Evolutionary conservation across 2,888 invertebrate genomes (phyloP).

Genomic region (Troides oblongomaculatus): DNA sequence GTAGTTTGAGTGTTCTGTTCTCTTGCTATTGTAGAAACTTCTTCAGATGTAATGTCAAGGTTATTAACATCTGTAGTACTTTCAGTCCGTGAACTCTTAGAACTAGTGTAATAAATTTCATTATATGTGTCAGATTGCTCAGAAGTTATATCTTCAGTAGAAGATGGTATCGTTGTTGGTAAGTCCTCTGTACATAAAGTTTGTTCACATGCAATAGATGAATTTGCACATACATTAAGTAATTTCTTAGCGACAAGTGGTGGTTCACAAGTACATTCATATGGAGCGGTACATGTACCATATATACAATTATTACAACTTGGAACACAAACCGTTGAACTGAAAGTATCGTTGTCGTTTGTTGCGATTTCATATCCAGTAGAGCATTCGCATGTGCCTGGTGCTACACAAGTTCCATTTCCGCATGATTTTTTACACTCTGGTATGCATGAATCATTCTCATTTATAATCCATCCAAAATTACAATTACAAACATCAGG

Average conservation of each 20-base stretch:
- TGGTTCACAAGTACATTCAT: constrained; percentile 56
- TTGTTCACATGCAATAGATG: constrained; percentile 28
- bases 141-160: background rate
- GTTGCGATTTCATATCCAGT: constrained; percentile 36
- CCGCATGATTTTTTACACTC: constrained; percentile 41
- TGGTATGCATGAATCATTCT: constrained; percentile 35
- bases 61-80: background rate
- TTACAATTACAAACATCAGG: constrained; percentile 44
- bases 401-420: constrained; percentile 51
- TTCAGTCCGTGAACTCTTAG: background rate
- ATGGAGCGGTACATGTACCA: constrained; percentile 37
- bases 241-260: constrained; percentile 33
- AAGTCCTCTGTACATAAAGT: constrained; percentile 29
- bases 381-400: constrained; percentile 50
- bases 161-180: constrained; percentile 7
- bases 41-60: background rate
- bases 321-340: constrained; percentile 33
- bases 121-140: background rate
- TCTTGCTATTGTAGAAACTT: background rate
- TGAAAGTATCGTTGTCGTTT: constrained; percentile 14
- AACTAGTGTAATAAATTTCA: background rate
- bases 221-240: constrained; percentile 27
- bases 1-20: background rate
- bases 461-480: constrained; percentile 32
- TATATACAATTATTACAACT: constrained; percentile 35